Evolutionary conservation across 2,113 vertebrate genomes (phyloP).

Genomic region (Numenius arquata): DNA sequence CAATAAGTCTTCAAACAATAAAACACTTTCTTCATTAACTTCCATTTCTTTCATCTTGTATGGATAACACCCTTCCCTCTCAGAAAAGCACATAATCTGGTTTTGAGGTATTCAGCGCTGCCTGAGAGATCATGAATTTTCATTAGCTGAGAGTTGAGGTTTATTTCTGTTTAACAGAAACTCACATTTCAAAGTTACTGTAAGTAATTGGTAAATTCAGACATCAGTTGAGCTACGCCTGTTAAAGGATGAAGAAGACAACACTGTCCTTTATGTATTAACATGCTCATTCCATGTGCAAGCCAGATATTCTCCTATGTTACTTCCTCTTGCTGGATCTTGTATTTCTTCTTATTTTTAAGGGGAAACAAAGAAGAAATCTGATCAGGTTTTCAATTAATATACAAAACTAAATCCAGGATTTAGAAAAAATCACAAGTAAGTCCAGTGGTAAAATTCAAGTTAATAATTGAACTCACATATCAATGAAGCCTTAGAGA

Average conservation of each 20-base stretch:
- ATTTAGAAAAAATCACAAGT: not conserved
- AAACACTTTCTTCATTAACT: not conserved
- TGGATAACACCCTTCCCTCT: not conserved
- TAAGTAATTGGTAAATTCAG: not conserved
- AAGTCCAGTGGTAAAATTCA: not conserved
- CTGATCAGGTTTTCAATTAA: not conserved
- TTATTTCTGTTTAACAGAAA: not conserved
- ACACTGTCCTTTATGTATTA: not conserved
- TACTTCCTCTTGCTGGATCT: not conserved
- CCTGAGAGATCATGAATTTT: not conserved
- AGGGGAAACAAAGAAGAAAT: not conserved
- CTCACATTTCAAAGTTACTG: not conserved
- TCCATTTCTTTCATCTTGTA: not conserved
- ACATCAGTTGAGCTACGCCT: not conserved
- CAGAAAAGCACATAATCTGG: not conserved
- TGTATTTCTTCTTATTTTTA: not conserved
- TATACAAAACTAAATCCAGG: not conserved
- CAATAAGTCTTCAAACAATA: not conserved
- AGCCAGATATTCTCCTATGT: not conserved
- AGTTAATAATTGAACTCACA: not conserved
- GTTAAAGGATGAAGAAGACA: not conserved
- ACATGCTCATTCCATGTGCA: not conserved
- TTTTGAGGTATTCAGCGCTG: not conserved
- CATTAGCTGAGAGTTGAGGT: not conserved
- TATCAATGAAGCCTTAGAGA: not conserved